These are phyloP conservation scores for Volucella inflata DNA, from an alignment of 2,888 invertebrate genomes.

Conservation along the genomic window DNA sequence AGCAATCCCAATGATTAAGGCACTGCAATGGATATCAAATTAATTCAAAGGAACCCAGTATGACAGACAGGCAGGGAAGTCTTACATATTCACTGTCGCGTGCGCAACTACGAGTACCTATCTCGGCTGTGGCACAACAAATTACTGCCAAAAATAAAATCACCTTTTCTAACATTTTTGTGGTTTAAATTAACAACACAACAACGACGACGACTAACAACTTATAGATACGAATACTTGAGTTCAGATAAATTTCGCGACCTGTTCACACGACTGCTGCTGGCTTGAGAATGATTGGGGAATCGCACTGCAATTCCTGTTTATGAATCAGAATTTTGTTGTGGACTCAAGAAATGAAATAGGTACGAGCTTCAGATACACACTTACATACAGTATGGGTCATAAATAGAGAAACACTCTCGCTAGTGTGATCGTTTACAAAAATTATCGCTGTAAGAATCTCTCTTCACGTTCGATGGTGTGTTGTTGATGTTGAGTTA, in stretches of 20 bases:
- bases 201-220: too few species aligned
- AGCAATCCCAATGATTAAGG: slow-evolving; percentile 81
- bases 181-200: background rate
- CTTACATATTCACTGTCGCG: slow-evolving; percentile 56
- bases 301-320: slow-evolving; percentile 52
- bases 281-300: slow-evolving; percentile 41
- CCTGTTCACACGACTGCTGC: slow-evolving; percentile 40
- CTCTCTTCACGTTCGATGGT: background rate
- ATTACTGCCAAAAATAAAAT: slow-evolving; percentile 26
- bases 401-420: slow-evolving; percentile 10
- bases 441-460: slow-evolving; percentile 1
- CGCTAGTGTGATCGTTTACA: slow-evolving; percentile 19
- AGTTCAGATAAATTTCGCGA: too few species aligned
- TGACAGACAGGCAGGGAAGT: background rate
- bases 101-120: slow-evolving; percentile 19
- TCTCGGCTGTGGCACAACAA: slow-evolving; percentile 30
- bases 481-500: background rate
- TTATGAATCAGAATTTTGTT: slow-evolving; percentile 50
- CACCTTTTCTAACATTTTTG: slow-evolving; percentile 34
- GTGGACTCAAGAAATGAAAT: background rate
- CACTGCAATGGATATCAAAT: slow-evolving; percentile 78
- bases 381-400: background rate
- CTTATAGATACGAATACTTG: too few species aligned
- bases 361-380: background rate
- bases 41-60: background rate